Base-by-base conservation (phyloP, 1,140 invertebrate genomes). In the Periplaneta americana region DNA sequence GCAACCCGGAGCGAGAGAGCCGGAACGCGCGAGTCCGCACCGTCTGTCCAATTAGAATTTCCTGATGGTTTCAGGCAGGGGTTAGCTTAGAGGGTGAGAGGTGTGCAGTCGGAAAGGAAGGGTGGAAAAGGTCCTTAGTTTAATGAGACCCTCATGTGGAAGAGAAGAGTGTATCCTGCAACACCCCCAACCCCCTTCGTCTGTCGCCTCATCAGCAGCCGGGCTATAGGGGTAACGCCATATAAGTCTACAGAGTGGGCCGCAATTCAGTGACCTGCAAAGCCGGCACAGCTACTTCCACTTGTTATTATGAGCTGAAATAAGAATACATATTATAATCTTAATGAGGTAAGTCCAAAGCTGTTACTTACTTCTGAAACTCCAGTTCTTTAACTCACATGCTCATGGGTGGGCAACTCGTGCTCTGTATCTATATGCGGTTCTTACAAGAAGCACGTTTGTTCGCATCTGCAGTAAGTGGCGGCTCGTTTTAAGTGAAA, bases 101-200 rank as follows among this genome's bases (percentile, higher is more conserved):
- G 34, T 33, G 74, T 33, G 31, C 32, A 75, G 74, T 33, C 32
- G 31, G 74, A 75, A 34, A 34, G 74, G 32, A 34, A 75, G 76
- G 34, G 76, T 36, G 34, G n/a, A 36, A 28, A 28, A 34, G 32
- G 76, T 78, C 76, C 76, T 78, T 78, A 78, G 76, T 78, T 36
- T 78, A 78, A 78, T 78, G 76, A 78, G 76, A 36, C 33, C 34
- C 76, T 78, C 76, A 36, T 78, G 76, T 78, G 76, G 76, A 78
- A 78, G 76, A 78, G 76, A 35, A n/a, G 22, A 28, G 22, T 31
- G 32, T 28, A 10, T n/a, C 13, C 39, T n/a, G 11, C 74, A 75
- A 34, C 74, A 75, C 32, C 74, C 32, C 74, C 18, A 9, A 15
- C 31, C 74, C 74, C 74, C 34, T 6, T 5, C 3, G 74, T 6